Evolutionary conservation across 2,797 vertebrate species (phyloP), one percentile per base, ranked within the genome.

Genomic region (Pseudochirops corinnae): DNA sequence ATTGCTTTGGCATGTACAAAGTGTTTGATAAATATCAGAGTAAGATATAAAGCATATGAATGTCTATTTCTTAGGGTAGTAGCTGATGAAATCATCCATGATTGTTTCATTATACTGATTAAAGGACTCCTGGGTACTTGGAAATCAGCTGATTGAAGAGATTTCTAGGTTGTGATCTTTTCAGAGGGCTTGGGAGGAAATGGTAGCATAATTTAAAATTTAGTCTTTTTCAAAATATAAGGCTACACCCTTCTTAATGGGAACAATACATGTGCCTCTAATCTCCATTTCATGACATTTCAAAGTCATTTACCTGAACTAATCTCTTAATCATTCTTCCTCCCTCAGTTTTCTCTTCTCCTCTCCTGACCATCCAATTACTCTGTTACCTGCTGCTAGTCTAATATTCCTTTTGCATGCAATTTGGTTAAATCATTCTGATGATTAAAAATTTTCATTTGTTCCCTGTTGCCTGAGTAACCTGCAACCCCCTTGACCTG

Each of bases 1-100:
- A 96, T 92, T 11, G 18, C 60, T 60, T 96, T 94, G 46, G 50
- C 39, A 94, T 96, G 53, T 1, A 94, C 91, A 92, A 92, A 67
- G 93, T 93, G 74, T 53, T 93, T 95, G 96, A n/a, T 93, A 46
- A 95, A 26, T 96, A 94, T 9, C 56, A 67, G 26, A 57, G 0
- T 26, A 50, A 46, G 90, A 16, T 95, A n/a, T 92, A 56, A 93
- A 31, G 93, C 50, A 87, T 39, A 28, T 87, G 39, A 90, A 55
- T 7, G 56, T 91, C 11, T 94, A 4, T 31, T 93, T 94, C 26
- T 56, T 92, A 90, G 74, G 87, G 93, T 50, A 60, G 26, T 67
- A 60, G 93, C 92, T 18, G 87, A 94, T 74, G 92, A 94, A 95
- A 96, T 74, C 62, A 50, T 87, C 21, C 31, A 46, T 87, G 74